Evolutionary conservation across 1,140 invertebrate genomes (phyloP).

Genomic region (Trichogramma pretiosum): DNA sequence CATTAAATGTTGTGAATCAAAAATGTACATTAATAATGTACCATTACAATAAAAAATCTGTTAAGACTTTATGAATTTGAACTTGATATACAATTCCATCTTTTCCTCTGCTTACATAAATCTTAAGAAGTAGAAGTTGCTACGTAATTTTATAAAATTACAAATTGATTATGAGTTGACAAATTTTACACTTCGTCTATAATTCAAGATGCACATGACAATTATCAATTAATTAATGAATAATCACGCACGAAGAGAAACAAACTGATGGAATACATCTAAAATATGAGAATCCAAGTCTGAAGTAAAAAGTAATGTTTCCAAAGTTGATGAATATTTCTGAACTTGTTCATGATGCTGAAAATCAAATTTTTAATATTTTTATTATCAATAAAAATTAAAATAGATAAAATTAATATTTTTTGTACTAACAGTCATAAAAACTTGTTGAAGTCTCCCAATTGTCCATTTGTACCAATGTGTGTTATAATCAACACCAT

Average conservation of each 20-base stretch:
- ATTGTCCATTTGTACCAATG: slow-evolving; percentile 95
- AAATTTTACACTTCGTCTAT: no score
- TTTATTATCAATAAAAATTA: slow-evolving; percentile 14
- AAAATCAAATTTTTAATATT: slow-evolving; percentile 32
- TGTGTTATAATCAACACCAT: slow-evolving; percentile 87
- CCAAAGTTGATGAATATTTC: slow-evolving; percentile 88
- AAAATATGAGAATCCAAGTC: slow-evolving; percentile 94
- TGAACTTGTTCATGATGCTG: slow-evolving; percentile 97
- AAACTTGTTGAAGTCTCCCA: slow-evolving; percentile 90
- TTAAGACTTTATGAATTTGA: no score
- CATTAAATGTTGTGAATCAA: slow-evolving; percentile 5
- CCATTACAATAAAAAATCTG: slow-evolving; percentile 1
- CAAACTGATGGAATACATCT: slow-evolving; percentile 95
- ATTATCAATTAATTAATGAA: no score
- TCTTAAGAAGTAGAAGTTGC: no score
- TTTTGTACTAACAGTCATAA: slow-evolving; percentile 67
- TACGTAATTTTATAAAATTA: no score
- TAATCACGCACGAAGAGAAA: slow-evolving; percentile 60
- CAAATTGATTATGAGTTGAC: no score
- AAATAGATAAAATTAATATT: slow-evolving; percentile 23
- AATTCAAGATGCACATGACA: no score
- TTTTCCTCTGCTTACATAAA: no score
- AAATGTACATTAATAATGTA: slow-evolving; percentile 3
- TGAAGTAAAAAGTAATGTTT: slow-evolving; percentile 90
- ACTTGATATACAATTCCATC: no score